phyloP scores from a whole-genome alignment of 2,113 vertebrate genomes.

The Ceyx cyanopectus region DNA sequence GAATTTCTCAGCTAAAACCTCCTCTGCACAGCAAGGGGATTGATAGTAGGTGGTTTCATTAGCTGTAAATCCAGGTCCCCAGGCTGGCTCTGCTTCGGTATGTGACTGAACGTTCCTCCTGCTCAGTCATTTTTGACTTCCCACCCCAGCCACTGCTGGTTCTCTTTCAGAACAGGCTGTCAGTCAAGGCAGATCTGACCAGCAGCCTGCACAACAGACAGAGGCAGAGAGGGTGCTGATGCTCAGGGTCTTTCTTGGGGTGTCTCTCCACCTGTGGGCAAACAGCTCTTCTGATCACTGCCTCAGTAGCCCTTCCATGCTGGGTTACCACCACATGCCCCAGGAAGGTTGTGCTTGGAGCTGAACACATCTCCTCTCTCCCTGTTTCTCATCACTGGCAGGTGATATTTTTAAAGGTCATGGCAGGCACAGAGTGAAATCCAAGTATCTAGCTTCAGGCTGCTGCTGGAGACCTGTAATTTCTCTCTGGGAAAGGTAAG shows the following conservation, averaged over 20 bases:
- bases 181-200: neutral
- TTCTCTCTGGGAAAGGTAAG: neutral
- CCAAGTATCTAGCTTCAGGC: neutral
- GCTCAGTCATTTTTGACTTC: neutral
- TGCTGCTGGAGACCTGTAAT: fast-evolving
- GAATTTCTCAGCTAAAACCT: slow-evolving; percentile 3
- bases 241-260: fast-evolving
- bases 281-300: fast-evolving
- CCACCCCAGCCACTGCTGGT: neutral
- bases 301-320: neutral
- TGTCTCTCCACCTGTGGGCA: neutral
- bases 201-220: fast-evolving
- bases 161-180: neutral
- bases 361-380: neutral
- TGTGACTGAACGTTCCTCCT: neutral
- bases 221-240: fast-evolving
- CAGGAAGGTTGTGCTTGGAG: neutral
- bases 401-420: slow-evolving; percentile 13
- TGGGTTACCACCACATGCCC: neutral
- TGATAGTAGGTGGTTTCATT: neutral
- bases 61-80: neutral
- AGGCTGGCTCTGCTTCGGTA: neutral
- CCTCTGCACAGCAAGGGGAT: neutral
- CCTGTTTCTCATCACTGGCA: neutral
- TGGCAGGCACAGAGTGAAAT: neutral